These are phyloP conservation scores for Orthonyx spaldingii DNA, from an alignment of 2,113 vertebrate species.

Conservation along the genomic window DNA sequence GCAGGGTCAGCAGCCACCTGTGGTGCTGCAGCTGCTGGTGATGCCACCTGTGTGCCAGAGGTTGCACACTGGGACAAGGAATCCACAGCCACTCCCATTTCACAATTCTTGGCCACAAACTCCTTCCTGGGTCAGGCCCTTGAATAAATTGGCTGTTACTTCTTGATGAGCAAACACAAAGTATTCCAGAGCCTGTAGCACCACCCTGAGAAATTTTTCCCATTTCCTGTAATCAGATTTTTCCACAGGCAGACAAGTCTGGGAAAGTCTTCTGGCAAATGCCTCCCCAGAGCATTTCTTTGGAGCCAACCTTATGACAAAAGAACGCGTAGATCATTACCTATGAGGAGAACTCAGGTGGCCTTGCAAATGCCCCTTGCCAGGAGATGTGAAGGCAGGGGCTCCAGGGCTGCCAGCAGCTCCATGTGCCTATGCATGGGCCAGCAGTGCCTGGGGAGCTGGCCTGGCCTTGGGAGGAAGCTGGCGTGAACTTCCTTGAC, in stretches of 20 bases:
- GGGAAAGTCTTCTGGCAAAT: background rate
- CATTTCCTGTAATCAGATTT: background rate
- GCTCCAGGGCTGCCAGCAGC: background rate
- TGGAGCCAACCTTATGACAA: background rate
- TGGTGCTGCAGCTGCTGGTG: background rate
- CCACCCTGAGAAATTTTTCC: background rate
- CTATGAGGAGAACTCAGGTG: background rate
- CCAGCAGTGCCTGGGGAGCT: background rate
- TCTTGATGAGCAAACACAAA: background rate
- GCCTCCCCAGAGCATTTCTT: background rate
- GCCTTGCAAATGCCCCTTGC: background rate
- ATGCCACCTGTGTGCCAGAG: background rate
- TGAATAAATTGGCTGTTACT: background rate
- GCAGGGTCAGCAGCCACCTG: background rate
- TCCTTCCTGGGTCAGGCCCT: background rate
- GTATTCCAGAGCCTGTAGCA: background rate
- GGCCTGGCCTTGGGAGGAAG: background rate
- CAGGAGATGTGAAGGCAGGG: background rate
- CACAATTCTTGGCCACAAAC: background rate
- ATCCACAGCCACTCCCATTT: background rate
- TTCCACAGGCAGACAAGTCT: background rate
- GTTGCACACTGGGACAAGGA: background rate
- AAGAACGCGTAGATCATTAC: background rate
- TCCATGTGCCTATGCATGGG: rapidly evolving
- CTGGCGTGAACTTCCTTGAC: rapidly evolving